These are phyloP conservation scores for Penaeus japonicus DNA, from an alignment of 1,140 invertebrate species.

Conservation along the genomic window DNA sequence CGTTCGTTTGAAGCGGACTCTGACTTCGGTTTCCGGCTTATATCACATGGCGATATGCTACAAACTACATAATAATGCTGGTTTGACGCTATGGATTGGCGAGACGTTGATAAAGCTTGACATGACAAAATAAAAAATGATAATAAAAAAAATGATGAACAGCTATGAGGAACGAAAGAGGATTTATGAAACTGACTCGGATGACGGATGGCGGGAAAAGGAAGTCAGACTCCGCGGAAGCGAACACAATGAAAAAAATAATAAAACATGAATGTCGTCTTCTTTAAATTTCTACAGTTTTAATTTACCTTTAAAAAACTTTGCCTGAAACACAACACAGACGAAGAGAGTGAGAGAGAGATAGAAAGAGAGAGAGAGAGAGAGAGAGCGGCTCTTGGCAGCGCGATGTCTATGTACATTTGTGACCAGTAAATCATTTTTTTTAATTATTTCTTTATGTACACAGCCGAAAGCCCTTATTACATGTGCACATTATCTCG, in stretches of 20 bases:
- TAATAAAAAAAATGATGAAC: background rate
- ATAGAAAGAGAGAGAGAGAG: no score
- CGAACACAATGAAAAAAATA: background rate
- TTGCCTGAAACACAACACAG: constrained; percentile 35
- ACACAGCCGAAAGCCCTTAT: constrained; percentile 36
- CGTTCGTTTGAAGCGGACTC: constrained; percentile 8
- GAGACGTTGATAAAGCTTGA: background rate
- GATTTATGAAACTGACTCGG: background rate
- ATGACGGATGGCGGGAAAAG: background rate
- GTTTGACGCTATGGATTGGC: background rate
- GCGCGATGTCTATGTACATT: background rate
- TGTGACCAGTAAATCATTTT: background rate
- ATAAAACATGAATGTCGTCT: no score
- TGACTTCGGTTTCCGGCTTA: background rate
- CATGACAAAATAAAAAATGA: background rate
- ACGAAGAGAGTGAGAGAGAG: constrained; percentile 10
- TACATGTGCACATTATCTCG: constrained; percentile 21
- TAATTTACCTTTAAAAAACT: no score
- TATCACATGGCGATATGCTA: constrained; percentile 7
- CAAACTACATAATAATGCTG: constrained; percentile 13
- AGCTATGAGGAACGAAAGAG: background rate
- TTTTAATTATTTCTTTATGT: constrained; percentile 35
- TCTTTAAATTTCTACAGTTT: no score
- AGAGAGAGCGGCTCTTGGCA: constrained; percentile 23
- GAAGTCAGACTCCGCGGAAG: background rate